Base-by-base conservation (phyloP, 2,888 invertebrate genomes). In the Dryococelus australis region DNA sequence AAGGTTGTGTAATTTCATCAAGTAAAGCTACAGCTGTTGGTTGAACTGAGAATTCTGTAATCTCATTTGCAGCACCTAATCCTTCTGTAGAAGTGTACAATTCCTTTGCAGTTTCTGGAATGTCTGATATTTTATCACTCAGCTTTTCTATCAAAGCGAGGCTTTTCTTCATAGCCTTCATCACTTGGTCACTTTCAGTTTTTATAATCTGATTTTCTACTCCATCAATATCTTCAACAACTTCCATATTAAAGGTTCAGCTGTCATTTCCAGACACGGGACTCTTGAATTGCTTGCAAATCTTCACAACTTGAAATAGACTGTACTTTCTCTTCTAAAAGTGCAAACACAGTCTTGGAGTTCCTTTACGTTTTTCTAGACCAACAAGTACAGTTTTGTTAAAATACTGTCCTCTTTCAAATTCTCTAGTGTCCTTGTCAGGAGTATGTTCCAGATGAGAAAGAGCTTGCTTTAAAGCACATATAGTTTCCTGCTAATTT, bases 391-490 rank as follows among this genome's bases (percentile, higher is more conserved):
- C 24, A 16, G 24, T 24, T n/a, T 10, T n/a, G n/a, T 65, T 24
- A 20, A 10, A n/a, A 65, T 0, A n/a, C 6, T 65, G n/a, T n/a
- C 65, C 1, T 2, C 16, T 13, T 47, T 16, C 8, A 16, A 0
- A 16, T 16, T 47, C 8, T 47, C 47, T 13, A 47, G 16, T 47
- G 47, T 47, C 16, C 47, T 47, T 8, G 8, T 13, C 16, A 8
- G 47, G 47, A 16, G 24, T 65, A 65, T 65, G 0, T 8, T 65
- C 65, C 65, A 94, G 92, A 88, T 93, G 91, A 13, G 94, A 90
- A 85, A 94, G 92, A 90, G 93, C 93, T 89, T 92, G 93, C 89
- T 93, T 89, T 24, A 91, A 87, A 83, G 91, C 91, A 65, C 13
- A 24, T 43, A 87, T 13, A 8, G 85, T 53, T 16, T 53, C 51